Conservation (phyloP, 2,888 invertebrate species). For the Cosmopolites sordidus region DNA sequence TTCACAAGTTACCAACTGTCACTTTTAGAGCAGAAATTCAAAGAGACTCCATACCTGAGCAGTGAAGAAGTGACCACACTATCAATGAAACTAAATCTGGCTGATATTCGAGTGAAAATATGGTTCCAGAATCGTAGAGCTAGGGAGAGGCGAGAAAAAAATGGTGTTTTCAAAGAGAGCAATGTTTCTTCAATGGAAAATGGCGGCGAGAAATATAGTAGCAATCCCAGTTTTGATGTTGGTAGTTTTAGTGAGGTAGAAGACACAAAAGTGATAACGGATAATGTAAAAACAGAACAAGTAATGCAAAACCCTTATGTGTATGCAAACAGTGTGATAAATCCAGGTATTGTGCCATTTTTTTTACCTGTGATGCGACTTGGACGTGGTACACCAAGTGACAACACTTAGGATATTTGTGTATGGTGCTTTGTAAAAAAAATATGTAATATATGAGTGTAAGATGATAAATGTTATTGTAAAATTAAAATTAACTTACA, state of each 20-base stretch:
- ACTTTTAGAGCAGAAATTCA: slow-evolving; percentile 65
- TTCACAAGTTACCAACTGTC: slow-evolving; percentile 67
- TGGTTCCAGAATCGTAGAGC: slow-evolving; percentile 82
- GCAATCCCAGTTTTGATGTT: not conserved
- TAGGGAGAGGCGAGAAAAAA: slow-evolving; percentile 63
- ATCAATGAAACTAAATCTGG: slow-evolving; percentile 59
- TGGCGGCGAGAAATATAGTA: not conserved
- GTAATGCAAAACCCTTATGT: too few relatives aligned
- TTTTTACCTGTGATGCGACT: not conserved
- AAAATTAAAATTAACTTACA: too few relatives aligned
- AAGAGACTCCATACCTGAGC: slow-evolving; percentile 63
- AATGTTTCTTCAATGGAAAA: not conserved
- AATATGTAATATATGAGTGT: too few relatives aligned
- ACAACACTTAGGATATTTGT: too few relatives aligned
- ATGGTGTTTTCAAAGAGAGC: not conserved
- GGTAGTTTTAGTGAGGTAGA: not conserved
- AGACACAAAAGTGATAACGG: not conserved
- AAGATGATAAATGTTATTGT: too few relatives aligned
- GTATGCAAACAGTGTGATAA: not conserved
- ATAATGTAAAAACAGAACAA: too few relatives aligned
- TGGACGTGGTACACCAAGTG: not conserved
- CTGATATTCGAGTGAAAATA: slow-evolving; percentile 70
- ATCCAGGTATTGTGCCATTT: not conserved
- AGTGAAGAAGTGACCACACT: slow-evolving; percentile 63
- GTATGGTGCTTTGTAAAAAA: not conserved